Percentiles rank a stretch among this genome's conserved stretches.
Evolutionary conservation across 2,113 vertebrate genomes (phyloP).

Genomic region (Galemys pyrenaicus): DNA sequence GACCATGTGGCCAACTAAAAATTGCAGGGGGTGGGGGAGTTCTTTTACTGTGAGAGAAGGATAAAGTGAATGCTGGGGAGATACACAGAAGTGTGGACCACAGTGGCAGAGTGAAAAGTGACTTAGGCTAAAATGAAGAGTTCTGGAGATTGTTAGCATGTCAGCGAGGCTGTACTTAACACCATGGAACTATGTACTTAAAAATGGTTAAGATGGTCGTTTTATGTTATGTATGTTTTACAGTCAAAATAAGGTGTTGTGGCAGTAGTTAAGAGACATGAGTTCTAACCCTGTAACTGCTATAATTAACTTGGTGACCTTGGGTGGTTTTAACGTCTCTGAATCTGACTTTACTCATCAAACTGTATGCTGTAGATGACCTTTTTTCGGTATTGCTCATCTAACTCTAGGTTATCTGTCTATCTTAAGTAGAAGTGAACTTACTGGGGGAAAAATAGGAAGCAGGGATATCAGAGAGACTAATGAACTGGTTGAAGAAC

Average conservation of each 20-base stretch:
- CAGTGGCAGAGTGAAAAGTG: neutral
- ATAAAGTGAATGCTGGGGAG: neutral
- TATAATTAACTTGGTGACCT: neutral
- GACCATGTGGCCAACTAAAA: neutral
- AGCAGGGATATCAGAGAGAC: neutral
- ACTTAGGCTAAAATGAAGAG: neutral
- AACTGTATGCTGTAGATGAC: neutral
- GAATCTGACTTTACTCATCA: neutral
- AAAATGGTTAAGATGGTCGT: neutral
- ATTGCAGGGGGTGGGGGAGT: neutral
- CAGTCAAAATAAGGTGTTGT: neutral
- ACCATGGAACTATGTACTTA: neutral
- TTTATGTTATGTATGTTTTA: neutral
- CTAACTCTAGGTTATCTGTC: neutral
- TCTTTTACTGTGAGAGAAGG: neutral
- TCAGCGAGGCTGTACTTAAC: neutral
- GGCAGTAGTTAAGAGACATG: neutral
- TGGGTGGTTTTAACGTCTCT: neutral
- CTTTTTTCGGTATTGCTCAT: neutral
- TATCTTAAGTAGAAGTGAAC: neutral
- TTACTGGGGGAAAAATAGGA: neutral
- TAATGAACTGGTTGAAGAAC: neutral
- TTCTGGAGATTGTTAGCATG: neutral
- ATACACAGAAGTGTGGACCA: neutral
- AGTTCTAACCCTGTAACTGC: neutral